Evolutionary conservation across 1,140 invertebrate genomes (phyloP), one percentile per base, ranked within the genome.

Genomic region (Orius laevigatus): DNA sequence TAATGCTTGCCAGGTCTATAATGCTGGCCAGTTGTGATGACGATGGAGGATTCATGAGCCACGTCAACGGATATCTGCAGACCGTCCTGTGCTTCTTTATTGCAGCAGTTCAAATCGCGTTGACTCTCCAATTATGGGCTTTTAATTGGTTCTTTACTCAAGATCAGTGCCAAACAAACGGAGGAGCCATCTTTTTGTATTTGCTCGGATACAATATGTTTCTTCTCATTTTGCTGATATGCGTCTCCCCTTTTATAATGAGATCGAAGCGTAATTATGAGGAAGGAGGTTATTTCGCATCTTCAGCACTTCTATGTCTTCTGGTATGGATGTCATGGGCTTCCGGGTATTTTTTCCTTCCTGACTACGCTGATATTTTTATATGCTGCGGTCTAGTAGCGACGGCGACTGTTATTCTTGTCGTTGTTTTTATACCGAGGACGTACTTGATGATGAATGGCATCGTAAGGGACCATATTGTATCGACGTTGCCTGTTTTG

Each of bases 1-100:
- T 70, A 0, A 68, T 77, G 58, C 57, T 77, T 5, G 64, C 72
- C 1, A 66, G 75, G 36, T 62, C 71, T 6, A 62, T 75, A 36
- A 71, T 75, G 49, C 56, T 78, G 1, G 66, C 72, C 4, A 70
- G 71, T 20, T 72, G 73, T 14, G 70, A 67, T 49, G 55, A 64
- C 14, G 66, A 65, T 3, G 70, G 70, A 1, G 67, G 72, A 0
- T 67, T 75, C 39, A 69, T 71, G n/a, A 69, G 68, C 14, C 74
- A 77, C 56, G 66, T 78, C 2, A 77, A 74, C 42, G 72, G 73
- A 4, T 66, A 74, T 32, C 61, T 77, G 4, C 72, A 76, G 48
- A 61, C 66, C 5, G 41, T 71, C 2, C 60, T 74, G 55, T 60
- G 70, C 19, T 67, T 75, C 53, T 77, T 77, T 58, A 69, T 75